Conservation (phyloP, 2,113 vertebrate genomes). For the Castor canadensis region DNA sequence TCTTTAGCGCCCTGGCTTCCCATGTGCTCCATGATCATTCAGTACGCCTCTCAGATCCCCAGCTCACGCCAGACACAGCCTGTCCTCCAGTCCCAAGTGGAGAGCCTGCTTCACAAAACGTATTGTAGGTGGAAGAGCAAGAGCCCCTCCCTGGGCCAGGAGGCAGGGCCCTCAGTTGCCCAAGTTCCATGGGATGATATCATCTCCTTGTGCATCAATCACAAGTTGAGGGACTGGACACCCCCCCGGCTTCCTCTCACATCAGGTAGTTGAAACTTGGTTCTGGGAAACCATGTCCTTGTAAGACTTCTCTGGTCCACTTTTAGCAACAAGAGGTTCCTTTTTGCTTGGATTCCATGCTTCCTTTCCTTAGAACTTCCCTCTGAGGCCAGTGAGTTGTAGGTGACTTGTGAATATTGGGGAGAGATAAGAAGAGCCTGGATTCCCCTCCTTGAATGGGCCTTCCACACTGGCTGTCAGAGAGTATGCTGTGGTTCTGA, state of each 20-base stretch:
- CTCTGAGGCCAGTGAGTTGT: neutral
- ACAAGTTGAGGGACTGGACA: constrained; percentile 94
- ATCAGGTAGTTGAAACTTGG: constrained; percentile 81
- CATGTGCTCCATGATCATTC: constrained; percentile 88
- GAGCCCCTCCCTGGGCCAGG: neutral
- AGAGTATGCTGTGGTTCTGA: neutral
- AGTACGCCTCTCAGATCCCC: constrained; percentile 89
- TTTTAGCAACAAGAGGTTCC: neutral
- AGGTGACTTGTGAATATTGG: neutral
- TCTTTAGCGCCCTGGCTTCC: constrained; percentile 89
- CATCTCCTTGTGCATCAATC: constrained; percentile 91
- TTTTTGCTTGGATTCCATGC: neutral
- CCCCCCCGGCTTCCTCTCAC: constrained; percentile 81
- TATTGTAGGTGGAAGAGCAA: constrained; percentile 77
- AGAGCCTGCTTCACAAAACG: constrained; percentile 89
- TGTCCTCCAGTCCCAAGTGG: constrained; percentile 92
- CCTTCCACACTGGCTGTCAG: neutral
- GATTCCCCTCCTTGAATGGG: neutral
- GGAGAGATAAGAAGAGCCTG: neutral
- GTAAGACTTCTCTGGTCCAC: neutral
- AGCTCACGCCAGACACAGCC: constrained; percentile 86
- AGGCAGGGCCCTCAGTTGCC: constrained; percentile 77
- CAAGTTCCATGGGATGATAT: constrained; percentile 93
- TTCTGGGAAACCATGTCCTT: neutral
- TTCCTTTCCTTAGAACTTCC: neutral